Base-by-base conservation (phyloP, 2,113 vertebrate genomes). In the Butastur rufipennis region DNA sequence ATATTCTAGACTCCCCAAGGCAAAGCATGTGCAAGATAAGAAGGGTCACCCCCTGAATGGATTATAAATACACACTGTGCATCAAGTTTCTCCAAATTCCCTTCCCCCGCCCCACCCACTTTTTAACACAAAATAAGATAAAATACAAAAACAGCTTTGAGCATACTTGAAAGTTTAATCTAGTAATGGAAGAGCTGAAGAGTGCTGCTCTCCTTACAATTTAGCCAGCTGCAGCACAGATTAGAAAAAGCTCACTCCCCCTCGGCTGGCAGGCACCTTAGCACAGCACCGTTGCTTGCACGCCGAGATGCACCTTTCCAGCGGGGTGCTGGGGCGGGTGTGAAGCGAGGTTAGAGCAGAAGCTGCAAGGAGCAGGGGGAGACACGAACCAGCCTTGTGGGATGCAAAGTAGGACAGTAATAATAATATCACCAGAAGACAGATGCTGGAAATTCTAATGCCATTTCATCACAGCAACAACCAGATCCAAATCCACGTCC, bases 1-100 rank as follows among this genome's bases (percentile, higher is more conserved):
- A 91, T 75, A 96, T 96, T 95, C 95, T 25, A n/a, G 77, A 56
- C 48, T 89, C 29, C 96, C 89, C 27, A 59, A 90, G 89, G 95
- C 84, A 84, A 86, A 86, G 79, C 59, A 18, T 17, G 78, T 43
- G 77, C 88, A 52, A 26, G 94, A 67, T 42, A 75, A 83, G 66
- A 53, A 65, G 71, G 88, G 63, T 66, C 79, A 56, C 50, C 88
- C 40, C 87, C 70, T 10, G 59, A 93, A 38, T 3, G 87, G 93
- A 26, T 81, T 90, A 95, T 84, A 94, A 95, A 97, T 32, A 5
- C 7, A 48, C 13, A 56, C 19, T 14, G 5, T 36, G 62, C 67
- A 11, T 7, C 45, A 15, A 74, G 68, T 68, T 86, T 65, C 95
- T 90, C 90, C 71, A 70, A 45, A 81, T 25, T 40, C 90, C 62